Conservation (phyloP, 2,113 vertebrate species). For the Reinhardtius hippoglossoides region DNA sequence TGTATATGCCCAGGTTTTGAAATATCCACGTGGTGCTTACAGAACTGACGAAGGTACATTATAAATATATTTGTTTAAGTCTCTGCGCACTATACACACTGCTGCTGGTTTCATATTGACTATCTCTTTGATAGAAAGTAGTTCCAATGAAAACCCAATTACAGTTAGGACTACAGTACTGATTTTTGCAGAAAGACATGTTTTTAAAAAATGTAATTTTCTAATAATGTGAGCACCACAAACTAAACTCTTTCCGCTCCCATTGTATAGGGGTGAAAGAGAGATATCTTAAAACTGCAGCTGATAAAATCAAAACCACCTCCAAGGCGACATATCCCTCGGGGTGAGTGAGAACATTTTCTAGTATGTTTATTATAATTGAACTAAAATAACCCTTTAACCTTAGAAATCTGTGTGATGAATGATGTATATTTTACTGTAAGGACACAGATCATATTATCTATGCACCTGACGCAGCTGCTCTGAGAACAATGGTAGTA, state of each 20-base stretch:
- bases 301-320: background rate
- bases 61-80: too few species aligned
- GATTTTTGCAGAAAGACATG: too few species aligned
- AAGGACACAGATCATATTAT: background rate
- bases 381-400: conserved; percentile 8
- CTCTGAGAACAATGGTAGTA: conserved; percentile 13
- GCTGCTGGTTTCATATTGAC: too few species aligned
- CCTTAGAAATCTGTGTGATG: conserved; percentile 19
- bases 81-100: too few species aligned
- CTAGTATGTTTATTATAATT: background rate
- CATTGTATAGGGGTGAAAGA: background rate
- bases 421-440: background rate
- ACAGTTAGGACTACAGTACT: too few species aligned
- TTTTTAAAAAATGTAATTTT: too few species aligned
- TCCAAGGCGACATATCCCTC: background rate
- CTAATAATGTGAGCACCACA: background rate
- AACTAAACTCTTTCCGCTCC: background rate
- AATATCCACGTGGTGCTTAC: background rate
- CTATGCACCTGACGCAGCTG: conserved; percentile 1
- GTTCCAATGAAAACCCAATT: too few species aligned
- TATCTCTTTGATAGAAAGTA: too few species aligned
- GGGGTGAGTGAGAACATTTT: too few species aligned
- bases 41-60: background rate
- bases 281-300: background rate
- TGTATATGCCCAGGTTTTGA: background rate